phyloP scores from a whole-genome alignment of 2,888 invertebrate genomes.

The Ichneumoninae sp. region DNA sequence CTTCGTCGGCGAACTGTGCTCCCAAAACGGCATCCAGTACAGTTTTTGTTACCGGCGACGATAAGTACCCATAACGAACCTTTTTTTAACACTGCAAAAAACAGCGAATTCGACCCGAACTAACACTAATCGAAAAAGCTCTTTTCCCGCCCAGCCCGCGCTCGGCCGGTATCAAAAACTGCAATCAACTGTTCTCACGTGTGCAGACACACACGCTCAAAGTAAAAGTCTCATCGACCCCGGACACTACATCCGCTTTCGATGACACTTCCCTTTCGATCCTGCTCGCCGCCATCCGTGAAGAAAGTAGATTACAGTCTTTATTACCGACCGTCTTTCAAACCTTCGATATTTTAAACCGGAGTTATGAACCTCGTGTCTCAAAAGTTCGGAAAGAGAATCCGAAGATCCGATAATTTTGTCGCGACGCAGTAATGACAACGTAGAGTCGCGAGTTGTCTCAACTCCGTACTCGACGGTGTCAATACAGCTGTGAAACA shows the following conservation, averaged over 20 bases:
- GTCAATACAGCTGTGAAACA: constrained; percentile 34
- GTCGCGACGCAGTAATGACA: neutral
- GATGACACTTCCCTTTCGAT: neutral
- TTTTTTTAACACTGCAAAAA: no score
- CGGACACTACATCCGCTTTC: no score
- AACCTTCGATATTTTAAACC: no score
- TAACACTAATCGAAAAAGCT: no score
- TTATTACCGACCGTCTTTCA: neutral
- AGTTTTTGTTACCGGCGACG: no score
- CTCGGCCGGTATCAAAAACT: neutral
- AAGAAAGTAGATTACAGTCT: neutral
- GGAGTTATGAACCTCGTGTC: neutral
- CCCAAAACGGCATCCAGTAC: no score
- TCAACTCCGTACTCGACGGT: constrained; percentile 10
- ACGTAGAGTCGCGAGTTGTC: neutral
- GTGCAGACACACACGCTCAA: neutral
- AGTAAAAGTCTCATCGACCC: neutral
- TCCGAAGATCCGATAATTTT: neutral
- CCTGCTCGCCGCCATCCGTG: neutral
- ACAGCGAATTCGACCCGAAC: no score
- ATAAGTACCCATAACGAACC: no score
- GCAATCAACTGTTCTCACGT: neutral
- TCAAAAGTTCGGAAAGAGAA: neutral
- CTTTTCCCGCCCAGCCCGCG: no score
- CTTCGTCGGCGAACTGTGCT: no score